Evolutionary conservation across 53 echinoderm and acorn worm species (phyloP).

Genomic region (Hippasteria phrygiana): DNA sequence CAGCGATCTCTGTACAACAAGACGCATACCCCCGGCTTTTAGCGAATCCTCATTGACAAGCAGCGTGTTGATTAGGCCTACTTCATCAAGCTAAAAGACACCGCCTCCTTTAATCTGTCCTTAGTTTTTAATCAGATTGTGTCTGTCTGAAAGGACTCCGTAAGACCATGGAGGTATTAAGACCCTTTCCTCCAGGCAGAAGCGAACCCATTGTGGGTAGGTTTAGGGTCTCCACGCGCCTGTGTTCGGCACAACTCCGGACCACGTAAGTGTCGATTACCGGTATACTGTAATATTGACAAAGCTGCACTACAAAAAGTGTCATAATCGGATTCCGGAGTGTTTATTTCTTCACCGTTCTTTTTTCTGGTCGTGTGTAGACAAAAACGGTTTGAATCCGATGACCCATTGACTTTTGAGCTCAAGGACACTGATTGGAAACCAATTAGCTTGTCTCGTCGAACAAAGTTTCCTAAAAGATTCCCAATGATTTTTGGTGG

Average conservation of each 20-base stretch:
- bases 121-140: conserved; percentile 28
- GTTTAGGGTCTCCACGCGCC: background rate
- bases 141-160: background rate
- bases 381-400: too few relatives aligned
- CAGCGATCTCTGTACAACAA: too few relatives aligned
- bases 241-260: background rate
- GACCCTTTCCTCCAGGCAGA: background rate
- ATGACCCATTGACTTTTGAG: too few relatives aligned
- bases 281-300: conserved; percentile 36
- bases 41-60: background rate
- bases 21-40: background rate
- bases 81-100: conserved; percentile 47
- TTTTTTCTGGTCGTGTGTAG: background rate
- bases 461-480: too few relatives aligned
- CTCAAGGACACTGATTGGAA: too few relatives aligned
- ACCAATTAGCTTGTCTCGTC: too few relatives aligned
- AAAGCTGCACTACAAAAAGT: conserved; percentile 7
- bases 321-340: conserved; percentile 43
- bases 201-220: background rate
- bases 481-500: too few relatives aligned
- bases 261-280: background rate
- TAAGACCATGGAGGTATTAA: too few relatives aligned
- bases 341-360: conserved; percentile 14
- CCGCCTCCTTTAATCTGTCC: background rate
- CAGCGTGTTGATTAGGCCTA: conserved; percentile 36